Base-by-base conservation (phyloP, 1,140 invertebrate species). In the Parapsyche elsis region DNA sequence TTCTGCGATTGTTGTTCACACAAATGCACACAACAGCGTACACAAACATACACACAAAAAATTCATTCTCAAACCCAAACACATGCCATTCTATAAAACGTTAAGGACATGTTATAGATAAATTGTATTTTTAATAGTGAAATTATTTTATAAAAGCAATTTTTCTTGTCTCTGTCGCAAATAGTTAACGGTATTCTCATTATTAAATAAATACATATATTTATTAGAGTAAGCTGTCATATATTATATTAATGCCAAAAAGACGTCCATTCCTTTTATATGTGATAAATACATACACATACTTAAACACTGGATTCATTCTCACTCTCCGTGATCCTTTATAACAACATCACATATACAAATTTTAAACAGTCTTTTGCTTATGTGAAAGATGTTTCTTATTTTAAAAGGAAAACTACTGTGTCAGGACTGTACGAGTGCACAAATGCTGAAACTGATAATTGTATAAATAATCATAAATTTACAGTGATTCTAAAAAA, bases 71-170 rank as follows among this genome's bases (percentile, higher is more conserved):
- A n/a, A 61, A 61, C 16, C 57, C 57, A 19, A 61, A 38, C 1
- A 61, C 24, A 30, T 30, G 64, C 64, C 64, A 67, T 67, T 67
- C 21, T 67, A 12, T 67, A 67, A 67, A 67, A 67, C 24, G 0
- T 53, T 53, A 24, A 30, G 24, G 64, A 67, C 64, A 67, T 23
- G 64, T 67, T 2, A 26, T 24, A 67, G 24, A 67, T 67, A 49
- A 73, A 73, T 46, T 73, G 71, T 73, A 73, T 73, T 73, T 73
- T 73, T 73, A 67, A 73, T 73, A 73, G 71, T 73, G 45, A 46
- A 73, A 46, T 73, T 73, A 73, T 73, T 73, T 73, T 73, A 46
- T 46, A 73, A 46, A 73, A 46, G 38, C n/a, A 45, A 45, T 46
- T 73, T 73, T 49, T 46, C 14, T n/a, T 24, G 19, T 49, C 14